Evolutionary conservation across 2,888 invertebrate genomes (phyloP).

Genomic region (Microctonus brassicae): DNA sequence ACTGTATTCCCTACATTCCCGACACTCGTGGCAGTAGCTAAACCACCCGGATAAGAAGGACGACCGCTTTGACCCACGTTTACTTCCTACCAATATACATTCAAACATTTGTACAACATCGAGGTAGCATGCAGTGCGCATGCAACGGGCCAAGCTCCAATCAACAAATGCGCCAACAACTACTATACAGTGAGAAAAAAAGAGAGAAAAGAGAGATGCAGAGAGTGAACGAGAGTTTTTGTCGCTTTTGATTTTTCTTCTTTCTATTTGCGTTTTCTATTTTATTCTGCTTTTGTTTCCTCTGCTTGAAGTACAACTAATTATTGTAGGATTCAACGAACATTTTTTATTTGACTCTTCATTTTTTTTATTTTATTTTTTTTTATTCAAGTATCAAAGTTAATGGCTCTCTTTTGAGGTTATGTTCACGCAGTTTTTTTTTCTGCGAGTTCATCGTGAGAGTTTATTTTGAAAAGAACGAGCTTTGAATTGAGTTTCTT

Average conservation of each 20-base stretch:
- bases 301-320: neutral
- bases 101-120: conserved; percentile 67
- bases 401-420: neutral
- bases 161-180: conserved; percentile 55
- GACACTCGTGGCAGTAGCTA: conserved; percentile 64
- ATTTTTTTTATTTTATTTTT: no score
- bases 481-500: neutral
- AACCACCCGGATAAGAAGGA: conserved; percentile 65
- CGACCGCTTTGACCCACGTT: conserved; percentile 67
- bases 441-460: neutral
- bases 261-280: conserved; percentile 6
- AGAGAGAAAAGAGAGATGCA: neutral
- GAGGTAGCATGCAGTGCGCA: conserved; percentile 63
- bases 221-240: conserved; percentile 5
- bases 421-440: neutral
- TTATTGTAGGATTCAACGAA: neutral
- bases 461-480: neutral
- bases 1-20: conserved; percentile 63
- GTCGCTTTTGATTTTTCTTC: neutral
- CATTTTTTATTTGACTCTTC: no score
- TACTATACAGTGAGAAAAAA: neutral
- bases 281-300: no score
- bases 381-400: neutral
- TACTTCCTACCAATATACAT: conserved; percentile 68
- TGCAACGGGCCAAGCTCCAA: conserved; percentile 60